Evolutionary conservation across 1,140 invertebrate genomes (phyloP).

Genomic region (Saccostrea echinata): DNA sequence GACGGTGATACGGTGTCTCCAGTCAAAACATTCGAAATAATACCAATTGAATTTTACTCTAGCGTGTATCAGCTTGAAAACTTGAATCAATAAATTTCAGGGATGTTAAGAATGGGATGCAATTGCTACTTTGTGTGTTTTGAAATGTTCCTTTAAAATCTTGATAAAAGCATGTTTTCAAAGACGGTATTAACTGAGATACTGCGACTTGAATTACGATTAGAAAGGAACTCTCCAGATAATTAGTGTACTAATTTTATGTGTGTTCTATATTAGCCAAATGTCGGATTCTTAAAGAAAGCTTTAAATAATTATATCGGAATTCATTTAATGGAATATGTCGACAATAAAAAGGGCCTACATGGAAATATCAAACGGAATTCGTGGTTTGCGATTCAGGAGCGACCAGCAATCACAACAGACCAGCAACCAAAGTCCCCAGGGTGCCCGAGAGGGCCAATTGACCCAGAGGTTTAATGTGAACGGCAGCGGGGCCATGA

Average conservation of each 20-base stretch:
- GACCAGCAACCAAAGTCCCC: constrained; percentile 57
- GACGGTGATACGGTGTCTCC: neutral
- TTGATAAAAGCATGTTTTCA: constrained; percentile 20
- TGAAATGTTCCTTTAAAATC: constrained; percentile 3
- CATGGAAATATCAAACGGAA: constrained; percentile 79
- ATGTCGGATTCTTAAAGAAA: constrained; percentile 3
- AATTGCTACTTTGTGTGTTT: neutral
- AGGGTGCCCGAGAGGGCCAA: neutral
- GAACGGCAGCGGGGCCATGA: constrained; percentile 58
- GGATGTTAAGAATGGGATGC: neutral
- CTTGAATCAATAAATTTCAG: constrained; percentile 4
- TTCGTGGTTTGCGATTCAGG: constrained; percentile 75
- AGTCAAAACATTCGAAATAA: constrained; percentile 26
- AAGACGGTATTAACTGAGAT: neutral
- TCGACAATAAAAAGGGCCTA: constrained; percentile 79
- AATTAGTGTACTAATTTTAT: constrained; percentile 21
- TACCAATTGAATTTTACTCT: constrained; percentile 3
- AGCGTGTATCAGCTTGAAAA: constrained; percentile 3
- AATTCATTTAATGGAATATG: constrained; percentile 62
- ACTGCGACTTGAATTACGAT: neutral
- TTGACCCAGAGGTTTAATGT: constrained; percentile 14
- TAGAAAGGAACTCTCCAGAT: neutral
- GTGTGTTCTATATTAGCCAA: constrained; percentile 2
- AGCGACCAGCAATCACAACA: constrained; percentile 68
- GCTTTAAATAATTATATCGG: constrained; percentile 3